Evolutionary conservation across 1,140 invertebrate genomes (phyloP), one percentile per base, ranked within the genome.

Genomic region (Papilio polytes): DNA sequence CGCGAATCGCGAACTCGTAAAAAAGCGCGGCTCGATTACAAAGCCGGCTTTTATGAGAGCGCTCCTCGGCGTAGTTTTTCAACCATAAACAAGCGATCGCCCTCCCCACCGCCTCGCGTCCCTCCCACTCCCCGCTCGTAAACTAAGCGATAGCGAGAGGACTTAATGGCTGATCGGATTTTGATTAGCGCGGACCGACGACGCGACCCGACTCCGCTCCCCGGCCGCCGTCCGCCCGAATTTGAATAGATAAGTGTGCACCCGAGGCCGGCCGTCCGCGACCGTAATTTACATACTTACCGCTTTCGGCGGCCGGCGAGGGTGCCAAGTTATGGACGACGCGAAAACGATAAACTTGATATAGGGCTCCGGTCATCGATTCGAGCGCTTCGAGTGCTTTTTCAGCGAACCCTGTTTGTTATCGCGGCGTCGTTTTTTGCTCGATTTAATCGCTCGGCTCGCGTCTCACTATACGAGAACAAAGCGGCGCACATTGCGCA

Each of bases 81-180:
- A 91, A 89, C 78, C 89, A 92, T 93, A 94, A 94, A 94, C 92
- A 94, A 93, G 91, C 84, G 91, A 93, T 94, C 92, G 86, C 86
- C 82, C 79, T 83, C 36, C 86, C 74, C 80, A 86, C 81, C 86
- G 84, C 74, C 85, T 80, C 82, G 56, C 82, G 73, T 83, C 84
- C 73, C 80, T 77, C 80, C 82, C 80, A 77, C 51, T 81, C 85
- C 87, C 85, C 89, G 91, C 89, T 94, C 91, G 93, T 94, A 94
- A 94, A 94, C 93, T 91, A 90, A 91, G 91, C 92, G 93, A 94
- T 94, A 94, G 92, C 91, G 91, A 88, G 90, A 94, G 90, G 89
- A 92, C 91, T 94, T 94, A 94, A 94, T 94, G 92, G 93, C 93
- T 94, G 92, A 94, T 94, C 93, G 93, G 93, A 92, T 94, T 94